These are phyloP conservation scores for Protophormia terraenovae DNA, from an alignment of 2,888 invertebrate genomes.

Conservation along the genomic window DNA sequence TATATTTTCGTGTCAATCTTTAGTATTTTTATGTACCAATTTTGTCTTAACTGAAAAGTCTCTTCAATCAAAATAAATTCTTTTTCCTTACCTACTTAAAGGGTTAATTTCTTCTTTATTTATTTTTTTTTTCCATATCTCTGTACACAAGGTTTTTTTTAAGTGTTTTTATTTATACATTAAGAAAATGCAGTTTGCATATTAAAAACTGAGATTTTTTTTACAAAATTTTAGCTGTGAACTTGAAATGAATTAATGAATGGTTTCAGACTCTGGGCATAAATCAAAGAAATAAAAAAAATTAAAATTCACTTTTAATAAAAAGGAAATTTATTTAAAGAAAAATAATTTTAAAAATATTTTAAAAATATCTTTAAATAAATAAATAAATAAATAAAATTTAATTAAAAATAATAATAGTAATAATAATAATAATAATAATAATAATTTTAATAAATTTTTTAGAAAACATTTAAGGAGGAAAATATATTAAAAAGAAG, in stretches of 20 bases:
- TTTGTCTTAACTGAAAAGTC: no score
- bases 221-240: slow-evolving; percentile 26
- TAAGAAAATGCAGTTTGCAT: slow-evolving; percentile 61
- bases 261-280: slow-evolving; percentile 3
- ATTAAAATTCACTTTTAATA: slow-evolving; percentile 38
- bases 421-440: no score
- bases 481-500: no score
- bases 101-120: slow-evolving; percentile 19
- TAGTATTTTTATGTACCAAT: no score
- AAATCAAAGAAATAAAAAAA: slow-evolving; percentile 11
- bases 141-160: not conserved
- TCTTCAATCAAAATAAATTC: no score
- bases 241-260: slow-evolving; percentile 49
- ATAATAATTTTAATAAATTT: no score
- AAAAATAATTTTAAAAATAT: not conserved
- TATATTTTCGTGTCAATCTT: no score
- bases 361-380: not conserved
- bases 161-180: not conserved
- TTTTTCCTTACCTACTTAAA: not conserved
- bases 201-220: slow-evolving; percentile 50
- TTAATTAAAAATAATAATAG: no score
- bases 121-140: slow-evolving; percentile 19
- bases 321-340: not conserved
- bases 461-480: no score
- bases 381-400: not conserved